Base-by-base conservation (phyloP, 2,888 invertebrate species). In the Acronicta aceris region DNA sequence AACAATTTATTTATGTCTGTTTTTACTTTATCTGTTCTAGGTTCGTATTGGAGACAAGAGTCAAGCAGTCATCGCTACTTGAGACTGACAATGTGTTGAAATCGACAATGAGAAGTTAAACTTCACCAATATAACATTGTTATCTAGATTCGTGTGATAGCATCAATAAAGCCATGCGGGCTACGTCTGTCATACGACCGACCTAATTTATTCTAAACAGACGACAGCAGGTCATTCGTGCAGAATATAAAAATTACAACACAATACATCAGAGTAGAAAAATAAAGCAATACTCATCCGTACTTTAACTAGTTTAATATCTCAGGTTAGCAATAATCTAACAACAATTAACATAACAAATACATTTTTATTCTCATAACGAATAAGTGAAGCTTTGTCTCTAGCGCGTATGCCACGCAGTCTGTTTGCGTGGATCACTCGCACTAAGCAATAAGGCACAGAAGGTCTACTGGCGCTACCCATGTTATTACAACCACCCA, bases 221-320 rank as follows among this genome's bases (percentile, higher is more conserved):
- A 36, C 27, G 27, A 48, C n/a, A 56, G 9, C 38, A 25, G 47
- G 17, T 42, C 49, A 49, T 45, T 45, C n/a, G 27, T 69, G 21
- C 16, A 49, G 52, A 38, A 36, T 45, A 42, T 55, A 60, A 45
- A 36, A 33, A 3, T 15, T 5, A 21, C 17, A 10, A 43, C 47
- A 52, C 48, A 51, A 51, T 42, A 47, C 57, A 49, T 16, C 12
- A 13, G 33, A 43, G 13, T 27, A 21, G 5, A 12, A 36, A 36
- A 36, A 13, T 36, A 36, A 36, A 36, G 13, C 36, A 12, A 4
- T 36, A 36, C 12, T 36, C 0, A 2, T 36, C 4, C 21, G 21
- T 21, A 21, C 2, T 21, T 21, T 21, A 21, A 3, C 4, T 21
- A 21, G 21, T 21, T 21, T 21, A 21, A 3, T 21, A 21, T 5